These are phyloP conservation scores for Podilymbus podiceps DNA, from an alignment of 2,113 vertebrate species.

Conservation along the genomic window DNA sequence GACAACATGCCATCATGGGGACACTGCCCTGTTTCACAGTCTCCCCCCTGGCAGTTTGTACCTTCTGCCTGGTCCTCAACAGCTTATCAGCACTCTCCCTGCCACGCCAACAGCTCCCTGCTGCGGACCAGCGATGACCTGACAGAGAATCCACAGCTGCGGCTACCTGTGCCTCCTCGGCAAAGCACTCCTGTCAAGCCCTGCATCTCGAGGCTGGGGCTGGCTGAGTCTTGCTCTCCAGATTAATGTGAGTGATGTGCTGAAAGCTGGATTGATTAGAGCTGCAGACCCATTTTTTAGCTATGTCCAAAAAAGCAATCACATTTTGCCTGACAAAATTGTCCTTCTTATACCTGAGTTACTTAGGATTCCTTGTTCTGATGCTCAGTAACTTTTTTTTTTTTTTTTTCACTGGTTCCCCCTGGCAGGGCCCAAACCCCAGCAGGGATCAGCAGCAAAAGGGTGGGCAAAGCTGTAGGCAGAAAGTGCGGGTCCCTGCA, in stretches of 20 bases:
- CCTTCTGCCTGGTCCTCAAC: not conserved
- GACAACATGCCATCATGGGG: fast-evolving
- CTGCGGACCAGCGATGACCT: fast-evolving
- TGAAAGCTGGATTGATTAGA: not conserved
- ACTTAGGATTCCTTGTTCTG: not conserved
- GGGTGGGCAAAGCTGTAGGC: not conserved
- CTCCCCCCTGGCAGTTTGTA: not conserved
- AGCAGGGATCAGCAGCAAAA: not conserved
- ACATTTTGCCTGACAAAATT: conserved; percentile 3
- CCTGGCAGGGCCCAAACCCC: not conserved
- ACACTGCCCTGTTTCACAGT: not conserved
- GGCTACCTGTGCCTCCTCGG: not conserved
- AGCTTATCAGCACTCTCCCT: not conserved
- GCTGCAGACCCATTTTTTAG: not conserved
- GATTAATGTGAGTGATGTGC: not conserved
- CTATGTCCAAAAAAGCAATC: conserved; percentile 11
- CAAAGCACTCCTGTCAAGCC: not conserved
- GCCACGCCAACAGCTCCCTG: not conserved
- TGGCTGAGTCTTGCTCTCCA: fast-evolving
- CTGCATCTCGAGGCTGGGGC: not conserved
- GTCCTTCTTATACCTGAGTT: not conserved
- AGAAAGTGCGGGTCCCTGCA: not conserved
- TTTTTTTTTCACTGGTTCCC: not conserved
- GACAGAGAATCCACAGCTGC: fast-evolving
- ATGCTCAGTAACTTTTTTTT: not conserved